Conservation (phyloP, 2,113 vertebrate species). For the Salvator merianae region DNA sequence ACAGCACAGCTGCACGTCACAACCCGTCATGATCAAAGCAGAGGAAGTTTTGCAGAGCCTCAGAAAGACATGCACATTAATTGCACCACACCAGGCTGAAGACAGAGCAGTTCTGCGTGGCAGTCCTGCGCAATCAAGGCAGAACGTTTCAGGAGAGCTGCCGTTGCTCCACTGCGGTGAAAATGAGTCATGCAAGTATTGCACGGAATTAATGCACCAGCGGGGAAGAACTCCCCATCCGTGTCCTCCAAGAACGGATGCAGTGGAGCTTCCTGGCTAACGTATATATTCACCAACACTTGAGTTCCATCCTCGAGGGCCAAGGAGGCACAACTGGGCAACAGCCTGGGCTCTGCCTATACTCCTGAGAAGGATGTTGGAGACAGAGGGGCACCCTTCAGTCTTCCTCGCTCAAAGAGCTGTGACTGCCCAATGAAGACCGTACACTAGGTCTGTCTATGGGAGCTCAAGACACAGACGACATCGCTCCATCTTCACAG, state of each 20-base stretch:
- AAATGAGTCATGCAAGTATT: background rate
- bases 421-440: background rate
- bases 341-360: background rate
- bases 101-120: background rate
- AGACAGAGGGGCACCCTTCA: background rate
- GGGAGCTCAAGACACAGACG: background rate
- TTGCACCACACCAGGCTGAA: background rate
- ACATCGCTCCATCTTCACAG: background rate
- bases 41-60: background rate
- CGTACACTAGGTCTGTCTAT: background rate
- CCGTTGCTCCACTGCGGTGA: background rate
- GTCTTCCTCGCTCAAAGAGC: too few species aligned
- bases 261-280: background rate
- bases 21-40: background rate
- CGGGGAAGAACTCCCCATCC: background rate
- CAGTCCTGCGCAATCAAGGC: background rate
- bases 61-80: background rate
- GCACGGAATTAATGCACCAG: background rate
- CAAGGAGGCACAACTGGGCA: too few species aligned
- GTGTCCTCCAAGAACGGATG: too few species aligned
- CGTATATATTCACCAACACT: background rate
- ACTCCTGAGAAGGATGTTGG: background rate
- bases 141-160: background rate
- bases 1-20: background rate
- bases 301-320: too few species aligned